Conservation (phyloP, 2,797 vertebrate species). For the Champsocephalus esox region DNA sequence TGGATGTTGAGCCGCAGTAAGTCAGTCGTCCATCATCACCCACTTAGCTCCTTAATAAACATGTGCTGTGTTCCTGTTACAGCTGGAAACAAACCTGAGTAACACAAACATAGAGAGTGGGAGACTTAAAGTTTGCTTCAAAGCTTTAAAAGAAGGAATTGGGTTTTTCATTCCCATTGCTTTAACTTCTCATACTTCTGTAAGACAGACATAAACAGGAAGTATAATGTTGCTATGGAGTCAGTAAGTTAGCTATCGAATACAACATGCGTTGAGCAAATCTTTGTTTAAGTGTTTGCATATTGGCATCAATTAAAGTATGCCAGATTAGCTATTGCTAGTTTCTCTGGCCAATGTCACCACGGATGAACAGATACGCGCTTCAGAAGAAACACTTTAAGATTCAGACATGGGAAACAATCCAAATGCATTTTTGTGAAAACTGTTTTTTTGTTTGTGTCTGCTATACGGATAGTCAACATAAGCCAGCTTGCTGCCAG, state of each 20-base stretch:
- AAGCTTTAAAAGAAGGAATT: background rate
- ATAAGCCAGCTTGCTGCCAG: background rate
- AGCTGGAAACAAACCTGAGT: background rate
- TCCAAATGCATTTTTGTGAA: no score
- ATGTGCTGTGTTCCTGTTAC: background rate
- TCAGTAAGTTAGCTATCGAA: background rate
- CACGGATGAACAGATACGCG: background rate
- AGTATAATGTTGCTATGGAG: background rate
- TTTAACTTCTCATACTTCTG: background rate
- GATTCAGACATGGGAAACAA: background rate
- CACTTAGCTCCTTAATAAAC: background rate
- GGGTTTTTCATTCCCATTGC: background rate
- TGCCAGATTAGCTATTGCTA: background rate
- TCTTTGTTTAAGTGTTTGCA: background rate
- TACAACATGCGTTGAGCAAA: background rate
- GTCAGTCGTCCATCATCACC: slow-evolving; percentile 6
- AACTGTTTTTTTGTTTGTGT: no score
- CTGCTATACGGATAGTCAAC: no score
- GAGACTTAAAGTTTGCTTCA: background rate
- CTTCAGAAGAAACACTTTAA: background rate
- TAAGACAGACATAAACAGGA: background rate
- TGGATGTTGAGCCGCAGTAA: slow-evolving; percentile 10
- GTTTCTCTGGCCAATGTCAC: background rate
- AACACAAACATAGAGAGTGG: background rate
- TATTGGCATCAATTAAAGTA: background rate